Conservation (phyloP, 2,888 invertebrate genomes). For the Drymonia ruficornis region DNA sequence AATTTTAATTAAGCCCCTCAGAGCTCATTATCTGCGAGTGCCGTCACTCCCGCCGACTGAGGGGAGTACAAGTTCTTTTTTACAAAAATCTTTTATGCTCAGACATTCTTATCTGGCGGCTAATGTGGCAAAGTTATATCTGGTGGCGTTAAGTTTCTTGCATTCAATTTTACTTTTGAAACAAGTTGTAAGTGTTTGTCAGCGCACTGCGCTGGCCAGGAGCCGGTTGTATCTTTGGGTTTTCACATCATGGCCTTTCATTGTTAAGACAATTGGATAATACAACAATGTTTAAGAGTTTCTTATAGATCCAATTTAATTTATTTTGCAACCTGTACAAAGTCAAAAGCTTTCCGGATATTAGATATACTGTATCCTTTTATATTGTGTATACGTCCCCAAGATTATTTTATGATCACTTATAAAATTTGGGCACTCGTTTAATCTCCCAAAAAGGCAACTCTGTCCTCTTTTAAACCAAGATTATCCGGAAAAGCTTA, state of each 20-base stretch:
- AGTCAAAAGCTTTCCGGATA: no score
- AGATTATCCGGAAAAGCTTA: conserved; percentile 13
- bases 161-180: conserved; percentile 38
- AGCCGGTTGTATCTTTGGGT: background rate
- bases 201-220: conserved; percentile 6
- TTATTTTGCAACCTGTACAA: no score
- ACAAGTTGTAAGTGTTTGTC: conserved; percentile 31
- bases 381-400: no score
- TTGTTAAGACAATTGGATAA: background rate
- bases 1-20: conserved; percentile 52
- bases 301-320: no score
- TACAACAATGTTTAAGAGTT: no score
- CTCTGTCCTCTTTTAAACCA: conserved; percentile 6
- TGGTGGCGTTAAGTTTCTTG: conserved; percentile 28
- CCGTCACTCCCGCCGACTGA: conserved; percentile 31
- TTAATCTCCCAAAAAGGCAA: background rate
- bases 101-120: conserved; percentile 37
- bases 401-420: background rate
- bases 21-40: conserved; percentile 45
- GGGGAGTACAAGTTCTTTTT: conserved; percentile 30
- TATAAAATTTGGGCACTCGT: background rate
- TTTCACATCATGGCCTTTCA: background rate
- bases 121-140: conserved; percentile 36
- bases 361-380: no score
- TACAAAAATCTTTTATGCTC: conserved; percentile 33